These are phyloP conservation scores for Aphelocoma californica DNA, from an alignment of 2,797 vertebrate species.

Conservation along the genomic window DNA sequence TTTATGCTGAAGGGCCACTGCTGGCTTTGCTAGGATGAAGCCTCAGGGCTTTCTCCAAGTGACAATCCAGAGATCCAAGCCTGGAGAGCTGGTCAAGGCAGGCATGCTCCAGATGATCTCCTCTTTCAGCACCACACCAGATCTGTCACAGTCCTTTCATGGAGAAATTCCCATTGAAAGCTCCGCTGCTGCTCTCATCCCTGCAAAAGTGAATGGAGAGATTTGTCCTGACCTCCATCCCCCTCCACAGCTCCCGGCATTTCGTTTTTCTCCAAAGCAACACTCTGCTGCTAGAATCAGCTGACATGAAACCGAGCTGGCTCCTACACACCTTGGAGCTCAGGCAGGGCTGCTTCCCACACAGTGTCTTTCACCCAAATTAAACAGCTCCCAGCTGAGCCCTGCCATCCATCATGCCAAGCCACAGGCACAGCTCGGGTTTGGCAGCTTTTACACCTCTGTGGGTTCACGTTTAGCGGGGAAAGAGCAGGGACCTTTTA, in stretches of 20 bases:
- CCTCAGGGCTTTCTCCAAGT: background rate
- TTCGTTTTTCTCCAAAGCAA: background rate
- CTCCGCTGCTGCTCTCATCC: background rate
- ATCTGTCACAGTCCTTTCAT: background rate
- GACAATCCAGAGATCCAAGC: background rate
- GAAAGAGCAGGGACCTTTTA: background rate
- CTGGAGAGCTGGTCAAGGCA: background rate
- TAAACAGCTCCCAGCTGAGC: conserved; percentile 50
- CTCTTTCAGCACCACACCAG: background rate
- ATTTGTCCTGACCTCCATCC: background rate
- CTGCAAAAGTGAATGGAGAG: conserved; percentile 10
- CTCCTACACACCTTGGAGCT: conserved; percentile 62
- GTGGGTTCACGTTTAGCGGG: rapidly evolving
- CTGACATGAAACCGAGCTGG: background rate
- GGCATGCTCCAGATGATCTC: background rate
- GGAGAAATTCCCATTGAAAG: background rate
- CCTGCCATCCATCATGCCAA: conserved; percentile 24
- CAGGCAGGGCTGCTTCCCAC: conserved; percentile 60
- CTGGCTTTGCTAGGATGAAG: background rate
- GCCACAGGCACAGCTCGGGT: background rate
- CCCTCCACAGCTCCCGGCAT: background rate
- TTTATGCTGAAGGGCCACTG: background rate
- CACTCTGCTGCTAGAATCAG: background rate
- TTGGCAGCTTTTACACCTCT: background rate
- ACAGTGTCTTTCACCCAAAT: conserved; percentile 62